Evolutionary conservation across 2,797 vertebrate genomes (phyloP), one percentile per base, ranked within the genome.

Genomic region (Echiichthys vipera): DNA sequence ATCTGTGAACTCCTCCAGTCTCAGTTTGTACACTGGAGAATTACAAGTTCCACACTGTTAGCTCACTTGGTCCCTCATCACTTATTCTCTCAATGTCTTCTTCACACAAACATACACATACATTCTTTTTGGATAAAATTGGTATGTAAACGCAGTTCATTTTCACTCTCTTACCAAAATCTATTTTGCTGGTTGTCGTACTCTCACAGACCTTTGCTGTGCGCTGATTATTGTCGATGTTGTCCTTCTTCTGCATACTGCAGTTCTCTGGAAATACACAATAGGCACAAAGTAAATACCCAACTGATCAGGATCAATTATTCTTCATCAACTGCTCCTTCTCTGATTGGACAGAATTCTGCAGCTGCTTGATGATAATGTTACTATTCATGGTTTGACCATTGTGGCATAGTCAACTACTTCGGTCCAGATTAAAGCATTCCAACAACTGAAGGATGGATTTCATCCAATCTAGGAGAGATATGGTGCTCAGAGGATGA

Each of bases 21-120:
- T 36, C 3, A 76, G 74, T 81, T 90, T 91, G 79, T 92, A 94
- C 13, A 75, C 93, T 94, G 73, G 50, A 62, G 47, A 65, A 7
- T 74, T 55, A 74, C 5, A 55, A 58, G n/a, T 7, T n/a, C 13
- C 12, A 65, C 7, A 56, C 14, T 29, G 37, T 86, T 49, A 74
- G 18, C 2, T 37, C 7, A n/a, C 0, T 22, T 6, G 22, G 7
- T 39, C 12, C 3, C 32, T 37, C 7, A 5, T 32, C 27, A 43
- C 22, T 15, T 10, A 8, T 58, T 55, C n/a, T 24, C 12, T 46
- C 12, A 55, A 34, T 32, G 8, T 25, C 11, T 13, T 14, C n/a
- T 14, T 29, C 3, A 65, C 32, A 11, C 34, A 51, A 2, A 50
- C 17, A 45, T 7, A 34, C 1, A 32, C 45, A 39, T 22, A 7